Evolutionary conservation across 2,888 invertebrate species (phyloP).

Genomic region (Macrostomum cliftonense): DNA sequence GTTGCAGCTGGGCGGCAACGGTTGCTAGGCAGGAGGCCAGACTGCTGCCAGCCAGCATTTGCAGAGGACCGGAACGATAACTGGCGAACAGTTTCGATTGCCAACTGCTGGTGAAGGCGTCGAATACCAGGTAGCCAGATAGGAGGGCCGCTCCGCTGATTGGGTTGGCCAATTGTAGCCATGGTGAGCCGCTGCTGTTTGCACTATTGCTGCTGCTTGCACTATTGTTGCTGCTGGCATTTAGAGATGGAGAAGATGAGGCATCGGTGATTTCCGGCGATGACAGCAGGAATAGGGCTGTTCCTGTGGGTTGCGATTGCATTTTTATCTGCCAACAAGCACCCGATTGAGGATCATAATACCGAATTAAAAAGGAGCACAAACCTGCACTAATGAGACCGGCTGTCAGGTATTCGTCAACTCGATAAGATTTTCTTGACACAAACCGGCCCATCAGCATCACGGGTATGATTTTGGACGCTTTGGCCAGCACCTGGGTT

Average conservation of each 20-base stretch:
- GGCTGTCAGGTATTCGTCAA: constrained; percentile 77
- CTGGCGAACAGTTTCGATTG: constrained; percentile 68
- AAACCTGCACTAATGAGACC: constrained; percentile 12
- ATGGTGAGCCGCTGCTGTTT: too few species aligned
- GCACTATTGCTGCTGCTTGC: too few species aligned
- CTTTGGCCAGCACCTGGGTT: constrained; percentile 50
- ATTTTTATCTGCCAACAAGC: too few species aligned
- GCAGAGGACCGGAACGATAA: constrained; percentile 53
- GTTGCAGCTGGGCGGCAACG: constrained; percentile 61
- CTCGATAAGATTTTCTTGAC: constrained; percentile 62
- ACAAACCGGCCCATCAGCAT: constrained; percentile 93
- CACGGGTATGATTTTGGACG: constrained; percentile 43
- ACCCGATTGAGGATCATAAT: too few species aligned
- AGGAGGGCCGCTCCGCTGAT: constrained; percentile 6
- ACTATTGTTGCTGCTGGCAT: too few species aligned
- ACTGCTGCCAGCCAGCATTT: constrained; percentile 88
- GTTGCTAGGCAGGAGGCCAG: constrained; percentile 75
- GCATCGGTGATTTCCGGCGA: too few species aligned
- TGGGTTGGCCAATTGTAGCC: background rate
- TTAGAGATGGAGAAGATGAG: too few species aligned
- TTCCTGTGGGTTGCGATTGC: too few species aligned
- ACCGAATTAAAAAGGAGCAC: too few species aligned
- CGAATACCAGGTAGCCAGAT: constrained; percentile 70
- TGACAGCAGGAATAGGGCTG: too few species aligned
- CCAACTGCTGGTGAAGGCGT: constrained; percentile 96